A percentile compares a stretch with the other conserved stretches of the same genome.
Evolutionary conservation across 2,888 invertebrate genomes (phyloP).

Genomic region (Notodromas monacha): DNA sequence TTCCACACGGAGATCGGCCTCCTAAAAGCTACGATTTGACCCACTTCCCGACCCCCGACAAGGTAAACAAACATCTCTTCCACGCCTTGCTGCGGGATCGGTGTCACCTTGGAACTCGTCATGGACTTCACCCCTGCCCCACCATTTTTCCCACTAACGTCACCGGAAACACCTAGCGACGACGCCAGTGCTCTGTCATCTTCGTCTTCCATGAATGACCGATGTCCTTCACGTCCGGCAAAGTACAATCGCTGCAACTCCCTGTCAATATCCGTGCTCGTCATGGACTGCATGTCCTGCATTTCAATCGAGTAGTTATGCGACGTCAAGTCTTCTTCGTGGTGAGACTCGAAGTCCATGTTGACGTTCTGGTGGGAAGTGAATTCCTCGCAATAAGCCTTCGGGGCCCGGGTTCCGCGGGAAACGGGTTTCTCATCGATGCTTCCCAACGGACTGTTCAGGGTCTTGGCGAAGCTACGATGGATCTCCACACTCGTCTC

Average conservation of each 20-base stretch:
- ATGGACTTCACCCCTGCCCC: neutral
- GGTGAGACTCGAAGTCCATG: neutral
- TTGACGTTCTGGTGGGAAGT: constrained; percentile 1
- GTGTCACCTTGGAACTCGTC: constrained; percentile 4
- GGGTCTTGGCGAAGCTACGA: too few species aligned
- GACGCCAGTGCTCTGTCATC: too few species aligned
- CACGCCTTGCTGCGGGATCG: neutral
- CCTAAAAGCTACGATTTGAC: constrained; percentile 37
- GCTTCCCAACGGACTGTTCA: too few species aligned
- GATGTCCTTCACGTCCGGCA: neutral
- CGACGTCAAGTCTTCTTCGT: neutral
- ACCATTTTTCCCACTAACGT: too few species aligned
- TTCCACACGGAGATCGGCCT: constrained; percentile 46
- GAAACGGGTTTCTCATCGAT: too few species aligned
- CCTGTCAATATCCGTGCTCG: neutral
- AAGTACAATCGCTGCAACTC: neutral
- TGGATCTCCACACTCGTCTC: too few species aligned
- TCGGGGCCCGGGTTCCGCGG: neutral
- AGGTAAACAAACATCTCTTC: constrained; percentile 22
- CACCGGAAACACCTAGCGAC: too few species aligned
- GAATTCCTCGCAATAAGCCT: neutral
- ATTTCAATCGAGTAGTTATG: constrained; percentile 1
- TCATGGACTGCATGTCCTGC: neutral
- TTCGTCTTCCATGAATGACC: too few species aligned
- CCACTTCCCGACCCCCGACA: constrained; percentile 43